A percentile compares a stretch with the other conserved stretches of the same genome.
These are phyloP conservation scores for Cataglyphis rosenhaueri DNA, from an alignment of 2,888 invertebrate species.

Conservation along the genomic window DNA sequence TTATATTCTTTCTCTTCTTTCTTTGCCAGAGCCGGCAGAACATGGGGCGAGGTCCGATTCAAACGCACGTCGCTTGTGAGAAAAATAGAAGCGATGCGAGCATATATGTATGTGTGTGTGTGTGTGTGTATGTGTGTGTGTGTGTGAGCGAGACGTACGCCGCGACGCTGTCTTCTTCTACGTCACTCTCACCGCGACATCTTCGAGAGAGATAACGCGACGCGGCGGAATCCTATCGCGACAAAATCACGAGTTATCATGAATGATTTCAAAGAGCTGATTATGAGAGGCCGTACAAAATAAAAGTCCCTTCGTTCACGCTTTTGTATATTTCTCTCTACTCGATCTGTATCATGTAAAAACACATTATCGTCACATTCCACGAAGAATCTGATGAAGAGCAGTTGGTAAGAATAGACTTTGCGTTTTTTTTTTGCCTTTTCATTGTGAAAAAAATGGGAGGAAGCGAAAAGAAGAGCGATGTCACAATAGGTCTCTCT, in stretches of 20 bases:
- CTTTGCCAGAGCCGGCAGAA: conserved; percentile 30
- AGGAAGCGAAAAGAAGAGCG: not conserved
- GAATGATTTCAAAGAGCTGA: no score
- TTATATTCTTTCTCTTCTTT: conserved; percentile 16
- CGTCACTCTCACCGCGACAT: not conserved
- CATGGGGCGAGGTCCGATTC: conserved; percentile 55
- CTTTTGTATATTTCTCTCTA: not conserved
- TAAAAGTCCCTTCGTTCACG: not conserved
- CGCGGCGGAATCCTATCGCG: not conserved
- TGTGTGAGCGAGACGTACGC: not conserved
- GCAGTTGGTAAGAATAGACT: not conserved
- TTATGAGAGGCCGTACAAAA: no score
- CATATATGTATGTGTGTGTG: no score
- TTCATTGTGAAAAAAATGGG: not conserved
- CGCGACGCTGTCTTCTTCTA: conserved; percentile 1
- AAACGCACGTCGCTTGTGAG: conserved; percentile 45
- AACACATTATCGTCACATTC: not conserved
- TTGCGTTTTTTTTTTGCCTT: not conserved
- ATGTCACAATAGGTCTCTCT: not conserved
- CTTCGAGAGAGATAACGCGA: not conserved
- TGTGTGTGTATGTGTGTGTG: not conserved
- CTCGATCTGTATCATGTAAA: not conserved
- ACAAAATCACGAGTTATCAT: conserved; percentile 12
- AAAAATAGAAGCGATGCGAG: conserved; percentile 44
- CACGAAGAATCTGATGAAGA: not conserved